Conservation (phyloP, 2,888 invertebrate species). For the Limnephilus rhombicus region DNA sequence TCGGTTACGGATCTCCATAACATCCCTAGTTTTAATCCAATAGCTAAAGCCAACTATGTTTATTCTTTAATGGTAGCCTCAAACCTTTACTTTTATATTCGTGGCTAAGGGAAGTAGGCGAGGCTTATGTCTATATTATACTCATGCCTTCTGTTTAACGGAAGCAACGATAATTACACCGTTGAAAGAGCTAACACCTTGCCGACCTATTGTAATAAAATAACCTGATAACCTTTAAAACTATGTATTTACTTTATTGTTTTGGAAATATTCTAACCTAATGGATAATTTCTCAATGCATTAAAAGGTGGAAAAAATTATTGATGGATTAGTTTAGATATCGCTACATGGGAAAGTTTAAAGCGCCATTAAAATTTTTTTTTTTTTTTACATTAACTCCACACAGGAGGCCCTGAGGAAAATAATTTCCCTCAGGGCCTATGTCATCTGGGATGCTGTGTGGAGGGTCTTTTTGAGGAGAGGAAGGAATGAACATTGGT, state of each 20-base stretch:
- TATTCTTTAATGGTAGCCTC: background rate
- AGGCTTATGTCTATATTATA: background rate
- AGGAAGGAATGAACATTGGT: too few relatives aligned
- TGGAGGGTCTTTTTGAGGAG: too few relatives aligned
- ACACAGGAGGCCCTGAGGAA: too few relatives aligned
- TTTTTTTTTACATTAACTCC: too few relatives aligned
- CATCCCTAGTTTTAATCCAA: background rate
- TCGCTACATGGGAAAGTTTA: background rate
- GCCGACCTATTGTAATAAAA: background rate
- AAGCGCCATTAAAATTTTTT: too few relatives aligned
- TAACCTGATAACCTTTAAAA: background rate
- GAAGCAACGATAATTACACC: background rate
- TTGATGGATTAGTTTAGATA: background rate
- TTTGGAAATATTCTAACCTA: background rate
- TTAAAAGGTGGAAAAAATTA: background rate
- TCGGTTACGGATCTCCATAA: too few relatives aligned
- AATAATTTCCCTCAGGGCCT: too few relatives aligned
- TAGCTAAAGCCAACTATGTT: background rate
- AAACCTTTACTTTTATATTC: background rate
- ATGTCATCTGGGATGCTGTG: too few relatives aligned
- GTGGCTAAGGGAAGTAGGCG: background rate
- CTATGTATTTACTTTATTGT: background rate
- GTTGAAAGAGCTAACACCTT: background rate
- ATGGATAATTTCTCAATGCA: background rate
- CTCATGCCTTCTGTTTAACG: background rate